Evolutionary conservation across 2,113 vertebrate species (phyloP).

Genomic region (Coryphaenoides rupestris): DNA sequence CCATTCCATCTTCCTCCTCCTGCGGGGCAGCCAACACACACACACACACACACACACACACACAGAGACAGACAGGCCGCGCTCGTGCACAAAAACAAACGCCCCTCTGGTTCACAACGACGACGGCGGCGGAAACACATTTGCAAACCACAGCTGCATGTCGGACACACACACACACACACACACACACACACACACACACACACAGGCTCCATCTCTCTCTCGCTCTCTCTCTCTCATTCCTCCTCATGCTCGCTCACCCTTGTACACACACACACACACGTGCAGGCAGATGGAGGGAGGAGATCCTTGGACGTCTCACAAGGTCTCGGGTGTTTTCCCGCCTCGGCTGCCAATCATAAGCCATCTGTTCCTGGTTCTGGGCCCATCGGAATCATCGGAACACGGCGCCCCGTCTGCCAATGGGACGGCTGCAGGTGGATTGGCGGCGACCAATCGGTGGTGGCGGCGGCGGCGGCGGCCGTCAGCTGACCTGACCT

Average conservation of each 20-base stretch:
- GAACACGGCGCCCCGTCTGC: neutral
- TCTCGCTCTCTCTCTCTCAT: conserved; percentile 1
- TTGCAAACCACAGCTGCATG: conserved; percentile 48
- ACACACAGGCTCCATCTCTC: conserved; percentile 9
- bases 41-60: neutral
- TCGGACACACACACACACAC: neutral
- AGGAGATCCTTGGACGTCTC: conserved; percentile 17
- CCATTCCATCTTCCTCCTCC: neutral
- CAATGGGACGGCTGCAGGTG: conserved; percentile 24
- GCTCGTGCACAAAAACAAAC: conserved; percentile 7
- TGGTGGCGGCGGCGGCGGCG: conserved; percentile 46
- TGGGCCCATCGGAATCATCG: conserved; percentile 44
- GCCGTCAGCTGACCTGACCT: conserved; percentile 40
- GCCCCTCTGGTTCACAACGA: conserved; percentile 2
- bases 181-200: conserved; percentile 33
- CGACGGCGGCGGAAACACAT: conserved; percentile 30
- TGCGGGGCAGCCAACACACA: neutral
- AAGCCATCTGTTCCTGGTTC: conserved; percentile 50
- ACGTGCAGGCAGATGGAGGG: neutral
- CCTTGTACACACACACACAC: neutral
- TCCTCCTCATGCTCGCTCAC: neutral
- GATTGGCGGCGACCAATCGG: conserved; percentile 31
- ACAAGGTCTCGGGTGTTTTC: conserved; percentile 11
- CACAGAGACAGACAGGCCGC: neutral
- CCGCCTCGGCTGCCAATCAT: conserved; percentile 39